Conservation (phyloP, 2,888 invertebrate genomes). For the Cephus sareptanus region DNA sequence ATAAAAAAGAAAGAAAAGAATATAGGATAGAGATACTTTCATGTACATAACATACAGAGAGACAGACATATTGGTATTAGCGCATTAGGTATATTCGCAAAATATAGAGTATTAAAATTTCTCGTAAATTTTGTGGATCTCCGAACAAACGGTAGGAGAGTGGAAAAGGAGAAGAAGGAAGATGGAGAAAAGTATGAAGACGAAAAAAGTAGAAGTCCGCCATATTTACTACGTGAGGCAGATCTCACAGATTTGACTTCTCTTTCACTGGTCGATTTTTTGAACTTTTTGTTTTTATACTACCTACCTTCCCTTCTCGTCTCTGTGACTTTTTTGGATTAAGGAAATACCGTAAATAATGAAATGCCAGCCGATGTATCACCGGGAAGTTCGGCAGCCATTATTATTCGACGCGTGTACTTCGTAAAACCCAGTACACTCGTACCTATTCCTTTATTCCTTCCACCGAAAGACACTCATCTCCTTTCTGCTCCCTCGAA, state of each 20-base stretch:
- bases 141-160: not conserved
- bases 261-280: not conserved
- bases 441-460: constrained; percentile 8
- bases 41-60: not conserved
- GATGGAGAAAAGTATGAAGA: not conserved
- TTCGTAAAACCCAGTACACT: constrained; percentile 36
- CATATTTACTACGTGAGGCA: not conserved
- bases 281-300: not conserved
- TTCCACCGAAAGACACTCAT: constrained; percentile 6
- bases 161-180: not conserved
- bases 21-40: not conserved
- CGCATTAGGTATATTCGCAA: constrained; percentile 10
- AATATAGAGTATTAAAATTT: not conserved
- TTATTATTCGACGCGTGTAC: constrained; percentile 56
- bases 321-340: constrained; percentile 35
- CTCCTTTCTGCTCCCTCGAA: constrained; percentile 13
- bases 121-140: not conserved
- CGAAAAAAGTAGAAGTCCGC: not conserved
- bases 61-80: constrained; percentile 1
- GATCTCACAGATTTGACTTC: not conserved
- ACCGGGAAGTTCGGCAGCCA: constrained; percentile 53
- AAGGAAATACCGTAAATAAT: constrained; percentile 58
- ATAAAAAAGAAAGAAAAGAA: not conserved
- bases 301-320: not conserved
- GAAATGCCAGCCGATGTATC: constrained; percentile 58